Evolutionary conservation across 2,113 vertebrate genomes (phyloP), one percentile per base, ranked within the genome.

Genomic region (Syngnathus scovelli): DNA sequence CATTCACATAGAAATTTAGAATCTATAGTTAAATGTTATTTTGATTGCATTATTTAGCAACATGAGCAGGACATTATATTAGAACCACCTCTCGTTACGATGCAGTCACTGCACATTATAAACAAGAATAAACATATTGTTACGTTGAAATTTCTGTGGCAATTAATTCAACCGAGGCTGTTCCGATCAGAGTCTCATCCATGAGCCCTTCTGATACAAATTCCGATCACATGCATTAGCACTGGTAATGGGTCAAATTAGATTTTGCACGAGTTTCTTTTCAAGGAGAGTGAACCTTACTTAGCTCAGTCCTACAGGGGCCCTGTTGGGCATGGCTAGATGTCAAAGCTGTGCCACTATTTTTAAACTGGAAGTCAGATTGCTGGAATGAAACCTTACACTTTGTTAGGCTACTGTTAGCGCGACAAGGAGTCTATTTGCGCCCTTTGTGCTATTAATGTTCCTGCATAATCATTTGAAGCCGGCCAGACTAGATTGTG

Each of bases 1-100:
- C 21, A 63, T 63, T 48, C 12, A 9, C 49, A 48, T 93, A 94
- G 91, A 91, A 71, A 68, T 18, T 71, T 80, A 39, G 93, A 94
- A 92, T 93, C 4, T 12, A 55, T 93, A 94, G 36, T 60, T 19
- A 19, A 11, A 60, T 38, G 16, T 60, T 37, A 60, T 60, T 10
- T 55, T 38, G 36, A 38, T 5, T 10, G 38, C 37, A 18, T 38
- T 18, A 38, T 60, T 60, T 19, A 19, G 52, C 52, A 55, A 60
- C 16, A 38, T 6, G 16, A 60, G 36, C 16, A 60, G 15, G 36
- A 11, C 36, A 39, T n/a, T 2, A 38, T 60, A 37, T 38, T 19
- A 19, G 11, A 38, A 38, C 18, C 55, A 38, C 36, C 58, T 60
- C 36, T 60, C 36, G 5, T 36, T 60, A 60, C 38, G 37, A 38